These are phyloP conservation scores for Haemorhous mexicanus DNA, from an alignment of 2,113 vertebrate genomes.

Conservation along the genomic window DNA sequence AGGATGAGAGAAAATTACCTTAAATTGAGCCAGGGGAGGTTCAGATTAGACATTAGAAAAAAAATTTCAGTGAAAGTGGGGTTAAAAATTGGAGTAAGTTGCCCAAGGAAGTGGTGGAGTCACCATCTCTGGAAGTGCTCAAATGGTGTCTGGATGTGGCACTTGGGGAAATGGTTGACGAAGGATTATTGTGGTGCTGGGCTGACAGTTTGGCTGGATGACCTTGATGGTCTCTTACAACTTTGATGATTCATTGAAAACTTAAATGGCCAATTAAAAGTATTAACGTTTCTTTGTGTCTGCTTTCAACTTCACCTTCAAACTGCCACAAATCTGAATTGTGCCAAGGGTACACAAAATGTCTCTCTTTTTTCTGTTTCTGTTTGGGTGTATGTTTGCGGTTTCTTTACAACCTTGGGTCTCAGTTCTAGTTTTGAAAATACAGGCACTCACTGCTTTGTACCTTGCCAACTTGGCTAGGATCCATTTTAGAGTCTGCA, in stretches of 20 bases:
- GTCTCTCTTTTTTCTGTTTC: neutral
- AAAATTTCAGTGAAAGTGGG: neutral
- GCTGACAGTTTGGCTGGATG: neutral
- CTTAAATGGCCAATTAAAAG: neutral
- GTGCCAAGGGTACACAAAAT: neutral
- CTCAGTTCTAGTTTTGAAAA: neutral
- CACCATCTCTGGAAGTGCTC: neutral
- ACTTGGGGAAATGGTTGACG: neutral
- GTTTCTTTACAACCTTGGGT: neutral
- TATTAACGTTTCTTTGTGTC: neutral
- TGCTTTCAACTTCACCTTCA: neutral
- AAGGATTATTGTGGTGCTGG: neutral
- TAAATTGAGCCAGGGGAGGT: fast-evolving
- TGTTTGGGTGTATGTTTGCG: neutral
- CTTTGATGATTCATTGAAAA: neutral
- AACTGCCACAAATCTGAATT: neutral
- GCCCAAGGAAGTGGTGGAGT: neutral
- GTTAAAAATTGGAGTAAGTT: neutral
- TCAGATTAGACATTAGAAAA: neutral
- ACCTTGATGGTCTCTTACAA: neutral
- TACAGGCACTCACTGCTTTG: neutral
- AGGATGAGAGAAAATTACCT: neutral
- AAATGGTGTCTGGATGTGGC: neutral
- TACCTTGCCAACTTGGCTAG: neutral
- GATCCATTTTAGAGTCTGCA: neutral